Evolutionary conservation across 2,797 vertebrate species (phyloP), one percentile per base, ranked within the genome.

Genomic region (Catharus ustulatus): DNA sequence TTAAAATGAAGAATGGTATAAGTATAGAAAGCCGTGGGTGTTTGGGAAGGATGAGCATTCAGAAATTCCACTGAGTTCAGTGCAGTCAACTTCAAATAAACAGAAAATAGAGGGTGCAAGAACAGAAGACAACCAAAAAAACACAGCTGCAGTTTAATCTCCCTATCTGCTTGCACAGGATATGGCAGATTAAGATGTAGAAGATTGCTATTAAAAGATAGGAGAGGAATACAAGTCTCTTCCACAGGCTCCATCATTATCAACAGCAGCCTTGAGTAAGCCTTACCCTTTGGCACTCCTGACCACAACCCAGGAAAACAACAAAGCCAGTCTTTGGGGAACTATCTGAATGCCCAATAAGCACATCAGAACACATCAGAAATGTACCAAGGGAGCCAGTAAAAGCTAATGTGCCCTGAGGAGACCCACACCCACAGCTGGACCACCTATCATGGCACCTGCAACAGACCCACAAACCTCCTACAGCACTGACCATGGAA

Each of bases 401-500:
- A 58, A 49, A 84, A 63, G 8, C n/a, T 13, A 7, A 14, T 11
- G 2, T 22, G 7, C 30, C 52, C 34, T 49, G 27, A 80, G 32
- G 29, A 74, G 6, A 15, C 20, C 30, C 51, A 20, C 13, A 66
- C 40, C n/a, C 10, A 2, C 10, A 46, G 67, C 30, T 3, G 0
- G 51, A 54, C 36, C 30, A 75, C 43, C 67, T 48, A 16, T 45
- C 36, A 18, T 2, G 4, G 36, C 18, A 6, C 5, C 27, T 45
- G 22, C 9, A 27, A 42, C 23, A 79, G 49, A 62, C 15, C 24
- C 30, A 17, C 2, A 1, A 5, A 14, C 26, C 15, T 32, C 9
- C 19, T 34, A 3, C 13, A 34, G 48, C 23, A 10, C 15, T 52
- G 72, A 29, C 9, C 1, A 0, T 26, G 57, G n/a, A 38, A 49